Conservation (phyloP, 2,113 vertebrate genomes). For the Leptobrachium ailaonicum region DNA sequence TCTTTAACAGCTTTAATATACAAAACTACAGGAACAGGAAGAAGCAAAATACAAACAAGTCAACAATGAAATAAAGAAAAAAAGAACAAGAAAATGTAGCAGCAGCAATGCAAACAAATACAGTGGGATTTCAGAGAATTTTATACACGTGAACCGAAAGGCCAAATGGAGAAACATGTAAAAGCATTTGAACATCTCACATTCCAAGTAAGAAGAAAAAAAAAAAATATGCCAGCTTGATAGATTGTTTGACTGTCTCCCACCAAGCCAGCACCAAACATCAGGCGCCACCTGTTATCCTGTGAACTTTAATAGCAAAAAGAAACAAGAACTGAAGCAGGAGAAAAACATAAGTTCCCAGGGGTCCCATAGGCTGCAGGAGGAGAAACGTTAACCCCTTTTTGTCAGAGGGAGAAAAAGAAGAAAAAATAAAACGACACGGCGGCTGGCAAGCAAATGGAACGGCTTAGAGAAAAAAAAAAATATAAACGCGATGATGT, state of each 20-base stretch:
- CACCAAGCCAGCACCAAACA: conserved; percentile 46
- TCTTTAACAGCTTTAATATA: too few species aligned
- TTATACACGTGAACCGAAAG: conserved; percentile 55
- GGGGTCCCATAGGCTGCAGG: background rate
- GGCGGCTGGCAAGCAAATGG: too few species aligned
- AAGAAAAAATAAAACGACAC: too few species aligned
- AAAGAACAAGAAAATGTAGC: conserved; percentile 26
- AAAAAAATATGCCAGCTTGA: conserved; percentile 47
- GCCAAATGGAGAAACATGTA: conserved; percentile 54
- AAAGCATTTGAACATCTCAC: conserved; percentile 53
- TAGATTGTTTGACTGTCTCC: conserved; percentile 45
- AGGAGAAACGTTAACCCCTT: too few species aligned
- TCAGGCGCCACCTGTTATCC: conserved; percentile 58
- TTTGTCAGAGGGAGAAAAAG: too few species aligned
- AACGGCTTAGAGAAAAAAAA: too few species aligned
- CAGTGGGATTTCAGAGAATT: conserved; percentile 53
- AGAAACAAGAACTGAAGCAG: conserved; percentile 29
- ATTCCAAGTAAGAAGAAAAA: conserved; percentile 13
- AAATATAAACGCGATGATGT: too few species aligned
- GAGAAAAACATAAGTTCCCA: conserved; percentile 23
- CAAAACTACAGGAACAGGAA: too few species aligned
- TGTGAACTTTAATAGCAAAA: background rate
- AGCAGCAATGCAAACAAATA: too few species aligned
- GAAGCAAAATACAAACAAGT: too few species aligned
- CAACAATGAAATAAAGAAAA: too few species aligned